phyloP scores from a whole-genome alignment of 30 jellyfish, hydroid and myxozoan species.

The Hydractinia echinata region DNA sequence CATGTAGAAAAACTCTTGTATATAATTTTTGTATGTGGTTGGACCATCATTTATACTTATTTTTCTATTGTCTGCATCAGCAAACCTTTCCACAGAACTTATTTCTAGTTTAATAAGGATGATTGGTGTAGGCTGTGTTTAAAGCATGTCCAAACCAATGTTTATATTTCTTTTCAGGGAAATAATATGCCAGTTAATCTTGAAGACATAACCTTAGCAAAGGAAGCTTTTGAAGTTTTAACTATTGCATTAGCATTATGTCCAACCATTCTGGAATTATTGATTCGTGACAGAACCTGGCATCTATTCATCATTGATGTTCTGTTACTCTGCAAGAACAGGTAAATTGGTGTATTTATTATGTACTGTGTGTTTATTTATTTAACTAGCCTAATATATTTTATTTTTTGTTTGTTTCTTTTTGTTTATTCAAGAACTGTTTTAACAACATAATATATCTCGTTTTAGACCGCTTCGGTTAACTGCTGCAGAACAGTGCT shows the following conservation, averaged over 20 bases:
- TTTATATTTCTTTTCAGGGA: neutral
- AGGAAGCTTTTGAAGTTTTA: slow-evolving; percentile 85
- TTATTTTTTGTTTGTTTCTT: neutral
- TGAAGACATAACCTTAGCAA: slow-evolving; percentile 68
- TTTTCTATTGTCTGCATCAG: too few species aligned
- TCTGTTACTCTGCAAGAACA: slow-evolving; percentile 62
- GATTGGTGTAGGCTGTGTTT: too few species aligned
- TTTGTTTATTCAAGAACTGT: neutral
- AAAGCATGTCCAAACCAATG: too few species aligned
- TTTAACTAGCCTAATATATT: neutral
- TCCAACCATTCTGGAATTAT: slow-evolving; percentile 66
- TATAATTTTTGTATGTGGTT: too few species aligned
- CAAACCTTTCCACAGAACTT: too few species aligned
- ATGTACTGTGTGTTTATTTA: neutral
- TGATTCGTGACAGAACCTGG: slow-evolving; percentile 65
- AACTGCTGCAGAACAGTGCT: slow-evolving; percentile 92
- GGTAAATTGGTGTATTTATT: slow-evolving; percentile 42
- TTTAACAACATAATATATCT: neutral
- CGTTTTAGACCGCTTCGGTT: slow-evolving; percentile 65
- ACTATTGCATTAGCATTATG: slow-evolving; percentile 80
- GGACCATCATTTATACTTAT: too few species aligned
- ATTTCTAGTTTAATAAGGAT: too few species aligned
- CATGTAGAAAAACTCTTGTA: too few species aligned
- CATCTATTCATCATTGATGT: slow-evolving; percentile 69
- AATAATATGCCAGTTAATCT: slow-evolving; percentile 15